phyloP scores from a whole-genome alignment of 2,113 vertebrate genomes.

The Strix uralensis region DNA sequence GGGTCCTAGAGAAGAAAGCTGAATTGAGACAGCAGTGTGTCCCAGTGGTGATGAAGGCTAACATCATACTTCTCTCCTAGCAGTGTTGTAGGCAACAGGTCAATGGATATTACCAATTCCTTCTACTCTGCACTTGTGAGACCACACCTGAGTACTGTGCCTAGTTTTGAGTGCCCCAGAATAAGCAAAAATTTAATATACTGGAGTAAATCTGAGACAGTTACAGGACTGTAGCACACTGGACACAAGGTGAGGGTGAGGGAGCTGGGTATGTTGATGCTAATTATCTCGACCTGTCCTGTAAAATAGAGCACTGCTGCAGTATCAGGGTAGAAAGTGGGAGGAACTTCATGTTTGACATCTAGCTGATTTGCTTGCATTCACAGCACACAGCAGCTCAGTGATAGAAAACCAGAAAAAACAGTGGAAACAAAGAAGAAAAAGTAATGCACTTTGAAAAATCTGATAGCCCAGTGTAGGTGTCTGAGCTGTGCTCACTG shows the following conservation, averaged over 20 bases:
- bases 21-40: background rate
- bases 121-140: background rate
- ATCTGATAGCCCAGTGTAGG: background rate
- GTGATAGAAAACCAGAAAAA: background rate
- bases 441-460: background rate
- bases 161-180: background rate
- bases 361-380: background rate
- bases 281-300: background rate
- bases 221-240: rapidly evolving
- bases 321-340: background rate
- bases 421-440: background rate
- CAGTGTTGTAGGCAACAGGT: background rate
- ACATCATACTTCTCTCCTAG: background rate
- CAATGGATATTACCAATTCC: background rate
- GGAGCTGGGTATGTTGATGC: rapidly evolving
- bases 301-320: background rate
- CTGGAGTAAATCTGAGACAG: background rate
- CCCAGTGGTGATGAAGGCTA: background rate
- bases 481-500: background rate
- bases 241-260: background rate
- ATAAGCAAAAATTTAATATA: background rate
- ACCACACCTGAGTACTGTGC: background rate
- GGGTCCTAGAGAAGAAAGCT: background rate
- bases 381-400: background rate
- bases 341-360: background rate